Evolutionary conservation across 2,888 invertebrate genomes (phyloP), one percentile per base, ranked within the genome.

Genomic region (Acrobasis consociella): DNA sequence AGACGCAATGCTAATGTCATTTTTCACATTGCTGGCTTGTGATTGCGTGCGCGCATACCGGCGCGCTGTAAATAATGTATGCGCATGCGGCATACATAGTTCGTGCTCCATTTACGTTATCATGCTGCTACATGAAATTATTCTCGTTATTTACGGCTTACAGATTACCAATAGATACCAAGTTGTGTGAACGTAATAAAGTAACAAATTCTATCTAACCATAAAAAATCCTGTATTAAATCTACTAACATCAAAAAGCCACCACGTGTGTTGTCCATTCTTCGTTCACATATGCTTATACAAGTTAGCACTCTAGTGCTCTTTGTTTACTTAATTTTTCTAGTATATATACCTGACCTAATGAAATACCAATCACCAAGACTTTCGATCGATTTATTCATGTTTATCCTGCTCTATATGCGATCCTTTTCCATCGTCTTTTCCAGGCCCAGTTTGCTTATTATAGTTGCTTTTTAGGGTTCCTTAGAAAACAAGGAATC

Each of bases 31-130:
- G 70, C 68, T 71, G 74, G 66, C 69, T 72, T 80, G 78, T 80
- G 81, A 82, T 88, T 88, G 91, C 90, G 86, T 82, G 82, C 74
- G 82, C 86, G 85, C 89, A 86, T 84, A 80, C 84, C 75, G 68
- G 75, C 75, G 75, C 80, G 79, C 79, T 78, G 82, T 82, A 78
- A 80, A 82, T 85, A 80, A 80, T 85, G 81, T 80, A 85, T 85
- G 84, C 83, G 81, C 80, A 85, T 85, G 84, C 83, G 76, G 83
- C 84, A 83, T 83, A 82, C 84, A 83, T 83, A 82, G 82, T 86
- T 89, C 73, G 83, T 87, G 91, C 88, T 90, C 90, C 78, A 91
- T 88, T 90, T 88, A 85, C 83, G 81, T 87, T 89, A 90, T 91
- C 89, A 85, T 79, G 77, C 77, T 78, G 79, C 78, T 81, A 87